Evolutionary conservation across 2,797 vertebrate species (phyloP).

Genomic region (Chrosomus eos): DNA sequence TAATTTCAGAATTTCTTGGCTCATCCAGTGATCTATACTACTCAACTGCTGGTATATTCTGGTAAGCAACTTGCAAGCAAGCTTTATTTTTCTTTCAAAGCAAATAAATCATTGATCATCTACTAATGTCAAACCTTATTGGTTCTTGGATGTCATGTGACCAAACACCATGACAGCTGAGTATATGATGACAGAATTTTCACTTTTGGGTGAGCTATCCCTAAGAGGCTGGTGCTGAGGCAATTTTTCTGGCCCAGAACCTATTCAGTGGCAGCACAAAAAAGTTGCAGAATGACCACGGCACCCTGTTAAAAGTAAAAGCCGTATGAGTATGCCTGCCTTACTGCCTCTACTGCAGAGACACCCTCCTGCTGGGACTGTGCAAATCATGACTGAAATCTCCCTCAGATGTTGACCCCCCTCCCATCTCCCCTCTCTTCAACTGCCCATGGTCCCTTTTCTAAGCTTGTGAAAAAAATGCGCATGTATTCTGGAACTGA

Average conservation of each 20-base stretch:
- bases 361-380: constrained; percentile 25
- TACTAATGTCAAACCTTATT: background rate
- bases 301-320: background rate
- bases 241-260: background rate
- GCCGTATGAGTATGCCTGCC: background rate
- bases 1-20: no score
- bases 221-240: background rate
- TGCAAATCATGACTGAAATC: constrained; percentile 38
- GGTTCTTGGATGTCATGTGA: background rate
- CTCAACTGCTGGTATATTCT: background rate
- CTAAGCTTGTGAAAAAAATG: constrained; percentile 31
- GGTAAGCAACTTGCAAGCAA: background rate
- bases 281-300: background rate
- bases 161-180: background rate
- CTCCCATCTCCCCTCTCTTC: background rate
- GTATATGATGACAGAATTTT: background rate
- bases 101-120: background rate
- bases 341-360: background rate
- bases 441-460: background rate
- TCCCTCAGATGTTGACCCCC: background rate
- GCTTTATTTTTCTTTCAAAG: background rate
- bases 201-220: background rate
- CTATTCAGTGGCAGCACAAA: background rate
- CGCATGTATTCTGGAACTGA: constrained; percentile 41
- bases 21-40: no score